phyloP scores from a whole-genome alignment of 2,888 invertebrate species.

The Andrena flavipes region DNA sequence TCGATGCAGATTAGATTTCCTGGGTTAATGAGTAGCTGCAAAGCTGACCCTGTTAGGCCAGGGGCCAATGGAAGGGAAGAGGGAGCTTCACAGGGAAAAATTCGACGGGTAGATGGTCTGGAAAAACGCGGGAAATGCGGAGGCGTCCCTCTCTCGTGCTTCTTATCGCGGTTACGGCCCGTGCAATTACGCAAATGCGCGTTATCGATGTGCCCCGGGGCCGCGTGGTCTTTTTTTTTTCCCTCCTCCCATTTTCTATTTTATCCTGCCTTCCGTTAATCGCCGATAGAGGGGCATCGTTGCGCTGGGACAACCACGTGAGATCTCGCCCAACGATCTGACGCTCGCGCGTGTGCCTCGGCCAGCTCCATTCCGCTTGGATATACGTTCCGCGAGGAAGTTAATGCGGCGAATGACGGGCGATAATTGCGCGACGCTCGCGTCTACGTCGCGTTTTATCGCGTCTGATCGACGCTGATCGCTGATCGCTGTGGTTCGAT shows the following conservation, averaged over 20 bases:
- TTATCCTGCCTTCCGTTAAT: neutral
- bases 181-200: slow-evolving; percentile 71
- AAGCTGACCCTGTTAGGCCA: slow-evolving; percentile 38
- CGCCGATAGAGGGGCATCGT: neutral
- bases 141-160: slow-evolving; percentile 53
- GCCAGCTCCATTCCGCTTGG: neutral
- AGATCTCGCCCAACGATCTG: neutral
- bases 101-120: slow-evolving; percentile 49
- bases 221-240: slow-evolving; percentile 12
- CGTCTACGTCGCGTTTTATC: neutral
- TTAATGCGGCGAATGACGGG: slow-evolving; percentile 37
- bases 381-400: slow-evolving; percentile 7
- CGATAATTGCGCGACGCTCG: slow-evolving; percentile 1
- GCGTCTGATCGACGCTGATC: neutral
- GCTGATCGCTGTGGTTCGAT: neutral
- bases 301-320: neutral
- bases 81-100: slow-evolving; percentile 56
- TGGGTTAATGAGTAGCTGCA: slow-evolving; percentile 63
- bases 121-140: slow-evolving; percentile 56
- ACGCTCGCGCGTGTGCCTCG: neutral
- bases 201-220: slow-evolving; percentile 45
- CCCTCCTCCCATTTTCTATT: neutral
- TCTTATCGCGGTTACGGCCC: slow-evolving; percentile 61
- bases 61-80: slow-evolving; percentile 14
- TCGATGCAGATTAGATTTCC: slow-evolving; percentile 70